Evolutionary conservation across 2,113 vertebrate genomes (phyloP).

Genomic region (Myocastor coypus): DNA sequence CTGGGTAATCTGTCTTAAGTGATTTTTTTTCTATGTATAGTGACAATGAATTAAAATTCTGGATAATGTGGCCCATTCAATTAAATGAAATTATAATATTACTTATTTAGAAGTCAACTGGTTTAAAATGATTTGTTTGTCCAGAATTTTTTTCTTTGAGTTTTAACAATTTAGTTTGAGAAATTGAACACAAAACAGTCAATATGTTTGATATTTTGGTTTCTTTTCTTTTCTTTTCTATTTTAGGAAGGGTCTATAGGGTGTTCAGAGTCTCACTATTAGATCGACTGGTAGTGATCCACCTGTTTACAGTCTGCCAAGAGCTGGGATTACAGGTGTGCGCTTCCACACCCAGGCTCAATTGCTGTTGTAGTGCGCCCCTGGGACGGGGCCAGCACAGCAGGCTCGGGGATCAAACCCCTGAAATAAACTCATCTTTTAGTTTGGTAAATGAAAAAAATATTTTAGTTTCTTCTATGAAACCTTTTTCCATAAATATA

Average conservation of each 20-base stretch:
- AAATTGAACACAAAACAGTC: not conserved
- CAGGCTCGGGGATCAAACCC: too few species aligned
- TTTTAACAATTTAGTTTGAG: not conserved
- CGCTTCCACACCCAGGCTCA: too few species aligned
- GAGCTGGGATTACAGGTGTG: too few species aligned
- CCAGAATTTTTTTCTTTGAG: not conserved
- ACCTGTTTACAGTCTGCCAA: too few species aligned
- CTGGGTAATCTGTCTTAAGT: not conserved
- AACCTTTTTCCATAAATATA: not conserved
- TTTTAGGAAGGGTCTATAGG: too few species aligned
- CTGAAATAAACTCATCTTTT: too few species aligned
- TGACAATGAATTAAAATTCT: not conserved
- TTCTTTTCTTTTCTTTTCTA: not conserved
- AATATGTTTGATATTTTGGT: not conserved
- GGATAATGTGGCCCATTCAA: not conserved
- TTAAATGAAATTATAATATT: not conserved
- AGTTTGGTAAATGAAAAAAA: too few species aligned
- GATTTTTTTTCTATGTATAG: constrained; percentile 23
- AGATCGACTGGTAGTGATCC: too few species aligned
- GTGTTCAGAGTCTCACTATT: too few species aligned
- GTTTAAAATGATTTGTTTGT: not conserved
- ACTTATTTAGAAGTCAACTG: not conserved
- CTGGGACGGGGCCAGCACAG: too few species aligned
- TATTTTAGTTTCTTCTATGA: constrained; percentile 37
- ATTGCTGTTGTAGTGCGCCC: too few species aligned